Evolutionary conservation across 2,113 vertebrate species (phyloP).

Genomic region (Condylura cristata): DNA sequence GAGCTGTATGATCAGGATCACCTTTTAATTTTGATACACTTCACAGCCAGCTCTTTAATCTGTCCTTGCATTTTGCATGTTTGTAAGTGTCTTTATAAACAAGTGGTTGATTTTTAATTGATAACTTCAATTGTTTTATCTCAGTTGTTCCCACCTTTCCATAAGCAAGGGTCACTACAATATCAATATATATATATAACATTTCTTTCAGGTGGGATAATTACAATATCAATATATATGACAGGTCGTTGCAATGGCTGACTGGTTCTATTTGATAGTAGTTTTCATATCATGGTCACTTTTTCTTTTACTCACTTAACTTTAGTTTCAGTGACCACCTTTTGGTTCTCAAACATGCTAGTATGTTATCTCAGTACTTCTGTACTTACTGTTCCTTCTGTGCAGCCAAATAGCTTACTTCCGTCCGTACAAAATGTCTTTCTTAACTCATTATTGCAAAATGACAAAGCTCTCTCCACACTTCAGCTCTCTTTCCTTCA

Average conservation of each 20-base stretch:
- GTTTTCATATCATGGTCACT: not conserved
- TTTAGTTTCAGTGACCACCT: not conserved
- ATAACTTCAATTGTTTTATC: too few species aligned
- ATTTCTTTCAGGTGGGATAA: too few species aligned
- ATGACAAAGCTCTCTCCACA: not conserved
- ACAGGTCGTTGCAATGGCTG: accelerated
- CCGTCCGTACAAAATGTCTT: not conserved
- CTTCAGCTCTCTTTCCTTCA: not conserved
- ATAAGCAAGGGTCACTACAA: too few species aligned
- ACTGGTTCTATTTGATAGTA: accelerated
- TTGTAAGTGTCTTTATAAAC: too few species aligned
- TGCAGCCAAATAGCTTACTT: not conserved
- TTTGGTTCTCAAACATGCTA: not conserved
- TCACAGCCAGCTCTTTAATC: too few species aligned
- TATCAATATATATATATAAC: too few species aligned
- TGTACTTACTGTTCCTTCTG: not conserved
- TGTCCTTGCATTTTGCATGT: too few species aligned
- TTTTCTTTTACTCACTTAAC: not conserved
- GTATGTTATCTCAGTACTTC: not conserved
- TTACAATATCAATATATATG: too few species aligned
- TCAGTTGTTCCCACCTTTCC: too few species aligned
- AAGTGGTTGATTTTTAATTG: too few species aligned
- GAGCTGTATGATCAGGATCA: too few species aligned
- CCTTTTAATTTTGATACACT: too few species aligned
- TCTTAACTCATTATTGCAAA: not conserved